Percentiles rank a stretch among this genome's conserved stretches.
phyloP scores from a whole-genome alignment of 2,888 invertebrate species.

The Ptychoptera contaminata region DNA sequence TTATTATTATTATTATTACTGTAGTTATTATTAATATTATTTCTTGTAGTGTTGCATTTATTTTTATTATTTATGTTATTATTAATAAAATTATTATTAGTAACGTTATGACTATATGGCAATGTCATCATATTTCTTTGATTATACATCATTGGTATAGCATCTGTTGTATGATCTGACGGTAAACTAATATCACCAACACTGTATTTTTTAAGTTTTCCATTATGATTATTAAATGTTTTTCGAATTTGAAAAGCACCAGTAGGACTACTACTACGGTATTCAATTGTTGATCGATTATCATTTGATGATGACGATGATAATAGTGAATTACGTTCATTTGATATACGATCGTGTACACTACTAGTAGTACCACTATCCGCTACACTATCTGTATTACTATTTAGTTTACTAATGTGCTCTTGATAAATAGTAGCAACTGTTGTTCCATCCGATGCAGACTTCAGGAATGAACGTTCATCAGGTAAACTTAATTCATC shows the following conservation, averaged over 20 bases:
- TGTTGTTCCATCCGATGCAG: conserved; percentile 11
- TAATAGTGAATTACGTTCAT: conserved; percentile 26
- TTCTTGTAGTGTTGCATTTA: conserved; percentile 2
- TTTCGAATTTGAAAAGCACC: conserved; percentile 7
- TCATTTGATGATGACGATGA: conserved; percentile 25
- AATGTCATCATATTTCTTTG: conserved; percentile 11
- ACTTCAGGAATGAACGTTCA: conserved; percentile 27
- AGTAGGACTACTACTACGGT: conserved; percentile 8
- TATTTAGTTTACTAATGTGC: conserved; percentile 8
- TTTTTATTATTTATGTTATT: conserved; percentile 1
- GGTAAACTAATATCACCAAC: conserved; percentile 11
- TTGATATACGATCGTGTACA: conserved; percentile 6
- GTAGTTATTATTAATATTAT: conserved; percentile 12
- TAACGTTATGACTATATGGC: conserved; percentile 9
- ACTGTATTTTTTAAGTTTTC: conserved; percentile 8
- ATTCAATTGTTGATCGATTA: conserved; percentile 10
- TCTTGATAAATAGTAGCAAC: conserved; percentile 19
- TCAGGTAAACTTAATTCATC: conserved; percentile 55
- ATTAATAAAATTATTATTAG: conserved; percentile 4
- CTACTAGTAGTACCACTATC: background rate
- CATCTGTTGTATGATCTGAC: conserved; percentile 10
- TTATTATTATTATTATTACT: conserved; percentile 13
- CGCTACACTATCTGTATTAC: conserved; percentile 3
- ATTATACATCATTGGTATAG: conserved; percentile 10
- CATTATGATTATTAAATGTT: conserved; percentile 11